Evolutionary conservation across 2,888 invertebrate genomes (phyloP).

Genomic region (Ochropleura leucogaster): DNA sequence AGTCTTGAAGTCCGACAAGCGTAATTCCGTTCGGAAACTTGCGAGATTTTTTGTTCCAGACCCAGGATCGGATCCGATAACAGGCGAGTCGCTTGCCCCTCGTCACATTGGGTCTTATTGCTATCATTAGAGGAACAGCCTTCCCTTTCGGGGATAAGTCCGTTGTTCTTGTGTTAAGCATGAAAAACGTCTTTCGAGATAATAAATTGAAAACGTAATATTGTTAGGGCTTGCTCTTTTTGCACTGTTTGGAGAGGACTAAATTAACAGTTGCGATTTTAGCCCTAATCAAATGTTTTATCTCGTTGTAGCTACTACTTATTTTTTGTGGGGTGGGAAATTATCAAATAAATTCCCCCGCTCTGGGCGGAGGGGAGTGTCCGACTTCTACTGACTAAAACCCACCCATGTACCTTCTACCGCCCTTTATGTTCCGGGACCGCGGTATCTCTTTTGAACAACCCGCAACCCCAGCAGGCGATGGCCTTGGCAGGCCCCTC

Average conservation of each 20-base stretch:
- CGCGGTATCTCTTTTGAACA: too few relatives aligned
- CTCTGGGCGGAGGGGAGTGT: too few relatives aligned
- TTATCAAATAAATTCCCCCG: too few relatives aligned
- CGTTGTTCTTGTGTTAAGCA: conserved; percentile 23
- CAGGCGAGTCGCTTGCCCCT: conserved; percentile 43
- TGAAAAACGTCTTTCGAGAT: conserved; percentile 8
- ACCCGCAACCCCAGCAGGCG: too few relatives aligned
- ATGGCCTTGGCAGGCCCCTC: too few relatives aligned
- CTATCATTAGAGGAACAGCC: conserved; percentile 48
- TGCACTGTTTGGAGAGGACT: not conserved
- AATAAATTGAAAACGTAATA: not conserved
- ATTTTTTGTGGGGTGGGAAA: too few relatives aligned
- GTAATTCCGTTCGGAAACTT: conserved; percentile 32
- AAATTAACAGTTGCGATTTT: not conserved
- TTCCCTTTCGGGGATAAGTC: conserved; percentile 35
- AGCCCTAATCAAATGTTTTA: not conserved
- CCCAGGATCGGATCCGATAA: conserved; percentile 41
- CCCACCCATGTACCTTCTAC: too few relatives aligned
- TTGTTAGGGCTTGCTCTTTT: not conserved
- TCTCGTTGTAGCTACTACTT: not conserved
- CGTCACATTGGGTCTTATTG: conserved; percentile 47
- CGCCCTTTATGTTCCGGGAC: too few relatives aligned
- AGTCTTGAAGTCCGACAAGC: conserved; percentile 7
- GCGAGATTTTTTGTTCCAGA: conserved; percentile 42
- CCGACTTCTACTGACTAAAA: too few relatives aligned